Evolutionary conservation across 2,888 invertebrate genomes (phyloP).

Genomic region (Myathropa florea): DNA sequence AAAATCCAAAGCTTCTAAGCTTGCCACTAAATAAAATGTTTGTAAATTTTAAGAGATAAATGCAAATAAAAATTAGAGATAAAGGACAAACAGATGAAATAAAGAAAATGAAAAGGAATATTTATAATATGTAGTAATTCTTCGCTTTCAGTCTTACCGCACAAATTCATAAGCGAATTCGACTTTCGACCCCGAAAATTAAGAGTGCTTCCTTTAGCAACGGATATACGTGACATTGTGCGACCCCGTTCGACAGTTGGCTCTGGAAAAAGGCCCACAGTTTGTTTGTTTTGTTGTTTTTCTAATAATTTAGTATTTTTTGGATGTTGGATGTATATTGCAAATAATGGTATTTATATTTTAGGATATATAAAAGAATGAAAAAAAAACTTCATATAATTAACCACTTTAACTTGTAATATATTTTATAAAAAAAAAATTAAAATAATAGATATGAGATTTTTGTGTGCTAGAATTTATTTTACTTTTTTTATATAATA

Average conservation of each 20-base stretch:
- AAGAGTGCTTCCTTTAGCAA: conserved; percentile 89
- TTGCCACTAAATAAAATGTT: background rate
- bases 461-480: conserved; percentile 52
- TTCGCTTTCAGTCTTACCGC: conserved; percentile 88
- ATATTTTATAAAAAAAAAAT: conserved; percentile 30
- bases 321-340: conserved; percentile 4
- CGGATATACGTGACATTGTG: conserved; percentile 86
- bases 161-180: conserved; percentile 97
- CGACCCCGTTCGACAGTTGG: conserved; percentile 83
- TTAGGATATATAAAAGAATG: conserved; percentile 5
- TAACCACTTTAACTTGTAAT: conserved; percentile 20
- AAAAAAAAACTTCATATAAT: conserved; percentile 17
- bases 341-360: conserved; percentile 20
- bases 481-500: conserved; percentile 10
- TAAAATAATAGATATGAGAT: conserved; percentile 46
- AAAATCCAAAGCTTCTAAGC: background rate
- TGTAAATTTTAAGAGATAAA: conserved; percentile 1
- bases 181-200: conserved; percentile 96
- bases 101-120: conserved; percentile 65
- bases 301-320: conserved; percentile 51
- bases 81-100: conserved; percentile 56
- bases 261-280: conserved; percentile 78
- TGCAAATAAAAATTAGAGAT: conserved; percentile 53
- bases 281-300: conserved; percentile 56
- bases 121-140: conserved; percentile 48